Base-by-base conservation (phyloP, 2,797 vertebrate species). In the Hapalemur alaotrensis region DNA sequence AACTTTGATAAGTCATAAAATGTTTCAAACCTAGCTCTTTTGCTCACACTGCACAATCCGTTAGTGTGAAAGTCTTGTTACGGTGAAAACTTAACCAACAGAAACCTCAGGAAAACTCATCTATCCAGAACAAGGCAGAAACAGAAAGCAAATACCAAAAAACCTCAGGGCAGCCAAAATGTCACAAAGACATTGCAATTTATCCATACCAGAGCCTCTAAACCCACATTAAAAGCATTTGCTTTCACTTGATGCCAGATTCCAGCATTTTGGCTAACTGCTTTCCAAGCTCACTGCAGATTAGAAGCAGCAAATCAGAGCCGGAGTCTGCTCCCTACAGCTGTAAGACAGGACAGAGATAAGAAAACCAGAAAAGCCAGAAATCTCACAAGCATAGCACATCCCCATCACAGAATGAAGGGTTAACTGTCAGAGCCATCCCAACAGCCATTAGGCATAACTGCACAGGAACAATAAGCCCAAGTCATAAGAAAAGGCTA, bases 71-170 rank as follows among this genome's bases (percentile, higher is more conserved):
- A 96, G 88, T 83, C 79, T 88, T 76, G 50, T 96, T 88, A 73
- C 1, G 38, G 46, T 43, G 48, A 52, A 59, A 59, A 15, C 18
- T 69, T 67, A 75, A 78, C 54, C 23, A 67, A 70, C n/a, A 85
- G 91, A 82, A 91, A 91, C 75, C 50, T 69, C 73, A 80, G 93
- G 93, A 96, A 95, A 93, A 30, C 79, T 91, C 87, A 87, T 94
- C 70, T 41, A 46, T 63, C 79, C 75, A 85, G 52, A 96, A 91
- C 65, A 41, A 89, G 7, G 38, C 75, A 91, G 82, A 76, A 93
- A 80, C 23, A 79, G 89, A 96, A 92, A 83, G 35, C 59, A 48
- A 89, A 96, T 43, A 81, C 65, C 32, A 75, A 46, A 70, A 75
- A 65, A 23, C 41, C 65, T 57, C 0, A 0, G 73, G 79, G 63